These are phyloP conservation scores for Dione vanillae DNA, from an alignment of 2,888 invertebrate genomes.

Conservation along the genomic window DNA sequence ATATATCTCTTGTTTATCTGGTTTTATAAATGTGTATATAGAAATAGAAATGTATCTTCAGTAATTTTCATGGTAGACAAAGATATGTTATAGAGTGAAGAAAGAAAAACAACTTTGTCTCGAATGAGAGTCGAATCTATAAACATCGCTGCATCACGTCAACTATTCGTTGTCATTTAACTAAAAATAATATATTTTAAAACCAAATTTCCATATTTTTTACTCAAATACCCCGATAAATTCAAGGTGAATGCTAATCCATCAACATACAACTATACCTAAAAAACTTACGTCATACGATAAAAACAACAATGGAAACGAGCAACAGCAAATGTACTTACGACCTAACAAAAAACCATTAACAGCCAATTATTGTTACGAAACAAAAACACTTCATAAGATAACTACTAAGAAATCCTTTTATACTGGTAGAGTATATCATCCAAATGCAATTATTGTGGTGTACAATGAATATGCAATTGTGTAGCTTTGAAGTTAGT, in stretches of 20 bases:
- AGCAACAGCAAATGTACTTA: conserved; percentile 25
- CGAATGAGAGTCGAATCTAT: background rate
- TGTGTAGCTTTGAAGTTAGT: background rate
- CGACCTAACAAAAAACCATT: conserved; percentile 18
- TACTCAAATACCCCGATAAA: background rate
- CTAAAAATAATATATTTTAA: background rate
- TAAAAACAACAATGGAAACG: conserved; percentile 26
- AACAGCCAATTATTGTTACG: conserved; percentile 20
- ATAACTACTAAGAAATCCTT: conserved; percentile 33
- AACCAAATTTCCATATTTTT: background rate
- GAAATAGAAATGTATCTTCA: no score
- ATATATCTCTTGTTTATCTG: no score
- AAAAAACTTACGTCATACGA: conserved; percentile 18
- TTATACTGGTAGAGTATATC: conserved; percentile 26
- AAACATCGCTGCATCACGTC: background rate
- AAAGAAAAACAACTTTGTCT: background rate
- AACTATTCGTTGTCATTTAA: background rate
- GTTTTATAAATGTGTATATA: no score
- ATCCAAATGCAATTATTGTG: conserved; percentile 9
- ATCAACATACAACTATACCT: background rate
- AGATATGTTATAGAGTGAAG: no score
- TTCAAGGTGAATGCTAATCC: conserved; percentile 21
- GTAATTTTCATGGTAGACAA: no score
- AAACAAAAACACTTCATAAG: conserved; percentile 31
- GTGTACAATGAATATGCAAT: background rate